A percentile compares a stretch with the other conserved stretches of the same genome.
These are phyloP conservation scores for Leptopilina boulardi DNA, from an alignment of 1,140 invertebrate species.

Conservation along the genomic window DNA sequence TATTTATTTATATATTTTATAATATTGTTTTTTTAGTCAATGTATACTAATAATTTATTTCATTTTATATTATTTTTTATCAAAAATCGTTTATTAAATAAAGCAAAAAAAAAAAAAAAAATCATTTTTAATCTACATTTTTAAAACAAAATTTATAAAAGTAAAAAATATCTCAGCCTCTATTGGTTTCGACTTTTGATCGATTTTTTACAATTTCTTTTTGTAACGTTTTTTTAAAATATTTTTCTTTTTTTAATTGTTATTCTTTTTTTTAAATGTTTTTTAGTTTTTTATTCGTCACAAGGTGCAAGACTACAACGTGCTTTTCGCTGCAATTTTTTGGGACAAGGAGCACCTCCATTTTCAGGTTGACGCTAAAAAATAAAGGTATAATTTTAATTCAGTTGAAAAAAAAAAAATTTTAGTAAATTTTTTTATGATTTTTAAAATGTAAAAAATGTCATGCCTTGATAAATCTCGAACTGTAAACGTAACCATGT, in stretches of 20 bases:
- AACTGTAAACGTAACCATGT: constrained; percentile 78
- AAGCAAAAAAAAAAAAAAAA: too few relatives aligned
- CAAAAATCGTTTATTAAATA: too few relatives aligned
- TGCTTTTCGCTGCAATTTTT: constrained; percentile 75
- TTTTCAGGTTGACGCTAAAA: constrained; percentile 79
- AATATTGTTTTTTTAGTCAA: too few relatives aligned
- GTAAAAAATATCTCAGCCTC: neutral
- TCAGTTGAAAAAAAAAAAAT: neutral
- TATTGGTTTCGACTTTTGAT: constrained; percentile 6
- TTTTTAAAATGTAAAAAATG: too few relatives aligned
- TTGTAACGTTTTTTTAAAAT: too few relatives aligned
- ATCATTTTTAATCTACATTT: too few relatives aligned
- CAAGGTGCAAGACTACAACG: constrained; percentile 73
- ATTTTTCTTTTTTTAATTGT: too few relatives aligned
- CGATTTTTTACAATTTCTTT: too few relatives aligned
- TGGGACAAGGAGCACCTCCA: constrained; percentile 83
- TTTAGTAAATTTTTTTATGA: neutral
- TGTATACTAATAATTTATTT: too few relatives aligned
- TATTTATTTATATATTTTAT: too few relatives aligned
- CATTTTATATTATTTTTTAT: too few relatives aligned
- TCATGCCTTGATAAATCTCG: constrained; percentile 79
- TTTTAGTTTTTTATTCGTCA: constrained; percentile 47
- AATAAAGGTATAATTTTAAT: constrained; percentile 56
- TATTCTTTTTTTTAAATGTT: neutral
- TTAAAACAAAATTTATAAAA: too few relatives aligned